Percentiles rank a stretch among this genome's conserved stretches.
phyloP scores from a whole-genome alignment of 2,113 vertebrate genomes.

The Fregetta grallaria region DNA sequence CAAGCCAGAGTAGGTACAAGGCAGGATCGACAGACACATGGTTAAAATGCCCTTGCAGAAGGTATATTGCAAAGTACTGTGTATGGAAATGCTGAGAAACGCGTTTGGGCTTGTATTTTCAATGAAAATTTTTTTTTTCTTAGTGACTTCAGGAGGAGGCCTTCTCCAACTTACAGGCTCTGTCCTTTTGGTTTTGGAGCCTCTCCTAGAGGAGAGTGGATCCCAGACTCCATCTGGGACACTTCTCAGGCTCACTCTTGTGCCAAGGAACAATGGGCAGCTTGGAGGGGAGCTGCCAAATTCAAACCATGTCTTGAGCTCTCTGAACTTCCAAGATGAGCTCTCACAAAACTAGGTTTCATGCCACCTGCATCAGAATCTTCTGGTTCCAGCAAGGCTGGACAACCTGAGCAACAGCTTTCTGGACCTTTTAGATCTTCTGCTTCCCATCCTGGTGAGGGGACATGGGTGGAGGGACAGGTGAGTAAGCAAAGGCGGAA shows the following conservation, averaged over 20 bases:
- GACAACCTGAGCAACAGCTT: neutral
- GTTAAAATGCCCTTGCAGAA: neutral
- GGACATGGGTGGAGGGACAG: neutral
- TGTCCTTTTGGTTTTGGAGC: neutral
- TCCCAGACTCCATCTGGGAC: neutral
- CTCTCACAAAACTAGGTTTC: neutral
- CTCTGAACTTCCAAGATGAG: neutral
- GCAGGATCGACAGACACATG: neutral
- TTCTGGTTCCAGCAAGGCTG: neutral
- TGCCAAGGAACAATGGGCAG: neutral
- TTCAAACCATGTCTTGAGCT: neutral
- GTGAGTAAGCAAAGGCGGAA: neutral
- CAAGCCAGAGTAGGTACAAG: neutral
- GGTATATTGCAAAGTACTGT: neutral
- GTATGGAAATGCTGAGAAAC: neutral
- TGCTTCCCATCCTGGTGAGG: neutral
- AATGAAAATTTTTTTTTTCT: neutral
- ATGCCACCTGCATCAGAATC: neutral
- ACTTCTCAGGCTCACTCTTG: neutral
- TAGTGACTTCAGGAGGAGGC: neutral
- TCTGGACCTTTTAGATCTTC: neutral
- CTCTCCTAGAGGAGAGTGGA: neutral
- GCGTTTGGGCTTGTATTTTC: neutral
- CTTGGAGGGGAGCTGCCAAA: neutral
- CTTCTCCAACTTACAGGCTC: neutral